Evolutionary conservation across 1,140 invertebrate genomes (phyloP).

Genomic region (Scaptomyza hsui): DNA sequence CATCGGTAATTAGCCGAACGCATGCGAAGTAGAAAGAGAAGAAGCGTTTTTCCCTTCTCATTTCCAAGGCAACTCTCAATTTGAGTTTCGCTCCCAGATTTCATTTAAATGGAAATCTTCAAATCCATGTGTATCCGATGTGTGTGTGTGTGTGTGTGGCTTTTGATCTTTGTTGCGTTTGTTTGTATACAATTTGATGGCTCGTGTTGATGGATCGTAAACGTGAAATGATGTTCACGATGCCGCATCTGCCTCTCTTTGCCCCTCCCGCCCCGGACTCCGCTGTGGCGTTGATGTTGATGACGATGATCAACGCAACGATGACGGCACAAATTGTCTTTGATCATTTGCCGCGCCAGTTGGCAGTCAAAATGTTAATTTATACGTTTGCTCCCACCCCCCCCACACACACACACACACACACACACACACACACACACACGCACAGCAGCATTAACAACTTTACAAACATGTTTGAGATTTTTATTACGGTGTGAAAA

Average conservation of each 20-base stretch:
- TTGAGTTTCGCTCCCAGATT: constrained; percentile 54
- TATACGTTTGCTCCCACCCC: constrained; percentile 70
- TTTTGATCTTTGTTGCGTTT: constrained; percentile 83
- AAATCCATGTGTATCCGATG: constrained; percentile 18
- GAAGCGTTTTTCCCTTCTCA: constrained; percentile 28
- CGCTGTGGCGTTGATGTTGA: constrained; percentile 54
- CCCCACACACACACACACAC: constrained; percentile 29
- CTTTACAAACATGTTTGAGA: constrained; percentile 83
- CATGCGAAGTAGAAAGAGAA: constrained; percentile 1
- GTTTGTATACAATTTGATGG: constrained; percentile 84
- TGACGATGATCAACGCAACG: constrained; percentile 77
- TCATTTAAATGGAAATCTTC: constrained; percentile 64
- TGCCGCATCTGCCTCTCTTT: constrained; percentile 35
- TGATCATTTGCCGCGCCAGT: constrained; percentile 81
- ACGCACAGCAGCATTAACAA: constrained; percentile 64
- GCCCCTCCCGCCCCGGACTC: constrained; percentile 3
- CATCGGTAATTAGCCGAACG: constrained; percentile 59
- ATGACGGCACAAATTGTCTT: constrained; percentile 78
- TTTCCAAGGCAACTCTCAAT: constrained; percentile 31
- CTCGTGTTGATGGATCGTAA: constrained; percentile 83
- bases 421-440: constrained; percentile 23
- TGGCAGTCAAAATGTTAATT: constrained; percentile 83
- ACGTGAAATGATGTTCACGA: constrained; percentile 76
- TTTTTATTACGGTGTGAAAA: constrained; percentile 82
- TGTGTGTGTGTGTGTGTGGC: constrained; percentile 43